These are phyloP conservation scores for Battus philenor DNA, from an alignment of 1,140 invertebrate species.

Conservation along the genomic window DNA sequence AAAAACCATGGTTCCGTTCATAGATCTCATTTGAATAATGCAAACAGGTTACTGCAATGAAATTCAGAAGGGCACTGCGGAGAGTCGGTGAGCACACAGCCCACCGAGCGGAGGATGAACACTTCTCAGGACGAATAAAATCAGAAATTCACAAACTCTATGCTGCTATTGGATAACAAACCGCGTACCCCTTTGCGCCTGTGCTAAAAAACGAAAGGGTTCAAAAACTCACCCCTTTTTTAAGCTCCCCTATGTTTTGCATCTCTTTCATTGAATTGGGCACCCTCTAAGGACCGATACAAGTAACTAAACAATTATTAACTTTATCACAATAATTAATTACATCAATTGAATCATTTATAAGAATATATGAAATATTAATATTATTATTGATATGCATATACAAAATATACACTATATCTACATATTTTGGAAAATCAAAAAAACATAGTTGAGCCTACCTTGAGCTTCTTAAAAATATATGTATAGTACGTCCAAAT, in stretches of 20 bases:
- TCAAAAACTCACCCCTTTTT: constrained; percentile 64
- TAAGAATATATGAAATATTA: too few relatives aligned
- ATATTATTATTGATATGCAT: too few relatives aligned
- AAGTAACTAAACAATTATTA: too few relatives aligned
- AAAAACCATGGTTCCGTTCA: neutral
- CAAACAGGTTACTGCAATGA: constrained; percentile 32
- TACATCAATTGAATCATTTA: too few relatives aligned
- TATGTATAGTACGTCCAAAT: neutral
- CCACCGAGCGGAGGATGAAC: constrained; percentile 26
- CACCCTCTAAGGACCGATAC: too few relatives aligned
- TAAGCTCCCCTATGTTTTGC: constrained; percentile 41
- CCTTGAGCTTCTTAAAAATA: too few relatives aligned
- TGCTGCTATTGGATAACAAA: constrained; percentile 55
- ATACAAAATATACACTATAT: too few relatives aligned
- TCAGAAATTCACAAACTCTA: constrained; percentile 49
- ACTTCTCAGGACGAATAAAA: constrained; percentile 44
- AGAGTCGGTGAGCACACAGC: constrained; percentile 19
- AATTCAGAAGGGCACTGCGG: constrained; percentile 38
- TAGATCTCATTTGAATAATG: constrained; percentile 18
- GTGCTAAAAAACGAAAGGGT: constrained; percentile 72
- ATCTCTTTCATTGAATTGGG: constrained; percentile 36
- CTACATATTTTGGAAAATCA: too few relatives aligned
- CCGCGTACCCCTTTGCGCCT: constrained; percentile 63
- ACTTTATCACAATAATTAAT: too few relatives aligned
- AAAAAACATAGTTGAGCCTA: too few relatives aligned